Evolutionary conservation across 2,888 invertebrate species (phyloP).

Genomic region (Pseudolycoriella hygida): DNA sequence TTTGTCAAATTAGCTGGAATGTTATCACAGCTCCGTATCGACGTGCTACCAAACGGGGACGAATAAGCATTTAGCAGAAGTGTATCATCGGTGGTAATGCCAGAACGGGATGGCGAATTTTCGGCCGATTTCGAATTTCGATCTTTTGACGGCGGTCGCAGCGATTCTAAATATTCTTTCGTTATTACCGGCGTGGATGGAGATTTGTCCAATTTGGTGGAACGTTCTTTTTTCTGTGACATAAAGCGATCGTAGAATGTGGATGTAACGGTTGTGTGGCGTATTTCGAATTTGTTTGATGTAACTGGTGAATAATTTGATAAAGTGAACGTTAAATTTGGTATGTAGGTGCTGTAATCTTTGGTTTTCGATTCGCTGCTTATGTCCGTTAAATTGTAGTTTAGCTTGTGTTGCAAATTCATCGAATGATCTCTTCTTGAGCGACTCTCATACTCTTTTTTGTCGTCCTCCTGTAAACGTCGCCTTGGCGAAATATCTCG

Average conservation of each 20-base stretch:
- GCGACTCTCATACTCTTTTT: constrained; percentile 27
- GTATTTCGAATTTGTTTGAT: constrained; percentile 23
- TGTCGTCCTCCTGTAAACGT: constrained; percentile 19
- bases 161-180: constrained; percentile 19
- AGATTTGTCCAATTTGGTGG: constrained; percentile 20
- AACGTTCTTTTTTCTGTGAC: constrained; percentile 25
- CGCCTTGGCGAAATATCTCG: constrained; percentile 25
- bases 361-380: neutral
- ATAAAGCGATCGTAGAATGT: constrained; percentile 29
- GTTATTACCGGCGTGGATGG: constrained; percentile 21
- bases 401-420: constrained; percentile 19
- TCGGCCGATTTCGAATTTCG: constrained; percentile 16
- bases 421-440: constrained; percentile 27
- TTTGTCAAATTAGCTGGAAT: constrained; percentile 10
- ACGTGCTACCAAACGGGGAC: neutral
- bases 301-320: neutral
- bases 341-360: neutral
- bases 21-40: constrained; percentile 18
- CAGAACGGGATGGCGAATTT: constrained; percentile 15
- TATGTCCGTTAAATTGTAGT: constrained; percentile 7
- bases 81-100: neutral
- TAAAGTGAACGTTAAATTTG: neutral
- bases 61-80: neutral
- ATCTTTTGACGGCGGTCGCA: constrained; percentile 6
- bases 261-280: constrained; percentile 28